Evolutionary conservation across 2,888 invertebrate genomes (phyloP), one percentile per base, ranked within the genome.

Genomic region (Alitta virens): DNA sequence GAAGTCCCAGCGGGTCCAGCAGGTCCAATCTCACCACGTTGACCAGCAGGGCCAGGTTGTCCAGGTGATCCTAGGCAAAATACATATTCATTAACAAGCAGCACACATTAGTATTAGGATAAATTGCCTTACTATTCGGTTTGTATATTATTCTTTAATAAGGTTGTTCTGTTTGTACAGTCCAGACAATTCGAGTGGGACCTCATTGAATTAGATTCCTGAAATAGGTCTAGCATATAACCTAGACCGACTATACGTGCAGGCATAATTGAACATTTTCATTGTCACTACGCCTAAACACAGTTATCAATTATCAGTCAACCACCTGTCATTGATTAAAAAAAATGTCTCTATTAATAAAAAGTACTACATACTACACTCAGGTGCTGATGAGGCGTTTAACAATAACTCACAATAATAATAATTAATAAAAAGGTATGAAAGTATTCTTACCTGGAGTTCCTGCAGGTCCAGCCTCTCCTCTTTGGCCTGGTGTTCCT

Each of bases 401-500:
- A n/a, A n/a, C n/a, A n/a, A n/a, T n/a, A n/a, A n/a, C n/a, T n/a
- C 12, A 14, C 23, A 49, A 49, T 21, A 21, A 9, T 49, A 49
- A 49, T 5, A 21, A 49, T 7, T 49, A 49, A 21, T 49, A 16
- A 21, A n/a, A 21, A 21, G 23, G 23, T 12, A 33, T 5, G 12
- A 33, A 7, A 52, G 24, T 3, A 3, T 24, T 18, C 18, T 33
- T 54, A 54, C 60, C 61, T 21, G 18, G 23, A 38, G 61, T 25
- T 55, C 61, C 61, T 27, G 55, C 46, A n/a, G 50, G 12, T 12
- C 61, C 61, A 49, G 16, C 25, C 27, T 56, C n/a, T 46, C 64
- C 64, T 21, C 42, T 16, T 18, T 40, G 50, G 26, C 64, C 64
- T 57, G 59, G 33, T n/a, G 51, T 27, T n/a, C 64, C 64, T 18